These are phyloP conservation scores for Scophthalmus maximus DNA, from an alignment of 2,113 vertebrate species.

Conservation along the genomic window DNA sequence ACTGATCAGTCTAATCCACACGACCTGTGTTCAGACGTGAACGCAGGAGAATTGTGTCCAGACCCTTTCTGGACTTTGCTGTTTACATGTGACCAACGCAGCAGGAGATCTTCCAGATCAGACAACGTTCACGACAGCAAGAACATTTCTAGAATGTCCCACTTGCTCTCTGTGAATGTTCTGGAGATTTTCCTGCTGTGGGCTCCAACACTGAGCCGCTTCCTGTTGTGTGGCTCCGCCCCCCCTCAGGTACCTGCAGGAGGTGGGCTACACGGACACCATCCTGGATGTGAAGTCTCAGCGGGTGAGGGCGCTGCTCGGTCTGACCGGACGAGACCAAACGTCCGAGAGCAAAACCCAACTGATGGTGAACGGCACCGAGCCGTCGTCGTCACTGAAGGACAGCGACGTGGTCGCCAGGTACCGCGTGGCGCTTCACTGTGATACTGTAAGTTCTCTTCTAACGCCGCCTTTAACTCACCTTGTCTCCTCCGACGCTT, in stretches of 20 bases:
- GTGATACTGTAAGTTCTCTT: too few species aligned
- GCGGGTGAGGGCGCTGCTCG: conserved; percentile 90
- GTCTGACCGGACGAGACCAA: conserved; percentile 87
- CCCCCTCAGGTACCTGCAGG: conserved; percentile 90
- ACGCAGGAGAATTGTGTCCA: too few species aligned
- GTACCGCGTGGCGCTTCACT: conserved; percentile 53
- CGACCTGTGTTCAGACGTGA: too few species aligned
- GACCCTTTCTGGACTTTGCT: too few species aligned
- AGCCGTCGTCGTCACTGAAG: conserved; percentile 84
- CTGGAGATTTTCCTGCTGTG: too few species aligned
- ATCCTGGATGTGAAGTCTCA: conserved; percentile 97
- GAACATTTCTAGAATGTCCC: too few species aligned
- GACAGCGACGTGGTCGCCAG: conserved; percentile 88
- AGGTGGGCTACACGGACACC: conserved; percentile 95
- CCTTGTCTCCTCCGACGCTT: neutral
- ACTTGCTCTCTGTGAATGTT: too few species aligned
- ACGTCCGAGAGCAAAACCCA: conserved; percentile 85
- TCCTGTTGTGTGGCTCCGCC: neutral
- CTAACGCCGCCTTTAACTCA: neutral
- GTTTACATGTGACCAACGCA: too few species aligned
- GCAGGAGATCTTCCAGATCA: too few species aligned
- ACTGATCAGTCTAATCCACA: too few species aligned
- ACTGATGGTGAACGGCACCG: conserved; percentile 92
- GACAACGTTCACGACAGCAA: too few species aligned
- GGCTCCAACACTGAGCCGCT: neutral